A percentile compares a stretch with the other conserved stretches of the same genome.
Conservation (phyloP, 2,797 vertebrate species). For the Periophthalmus magnuspinnatus region DNA sequence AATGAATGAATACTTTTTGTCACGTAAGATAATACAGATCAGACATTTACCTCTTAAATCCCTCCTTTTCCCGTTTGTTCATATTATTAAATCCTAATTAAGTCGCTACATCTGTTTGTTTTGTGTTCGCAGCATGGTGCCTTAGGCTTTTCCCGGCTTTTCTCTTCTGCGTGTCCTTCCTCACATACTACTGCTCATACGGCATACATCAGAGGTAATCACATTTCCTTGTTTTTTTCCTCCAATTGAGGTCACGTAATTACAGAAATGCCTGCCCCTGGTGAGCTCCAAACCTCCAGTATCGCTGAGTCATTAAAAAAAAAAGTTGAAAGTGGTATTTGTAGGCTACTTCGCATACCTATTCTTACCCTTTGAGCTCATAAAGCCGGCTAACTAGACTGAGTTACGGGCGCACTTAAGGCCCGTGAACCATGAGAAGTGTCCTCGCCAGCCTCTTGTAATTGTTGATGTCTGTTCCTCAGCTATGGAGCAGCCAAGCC, state of each 20-base stretch:
- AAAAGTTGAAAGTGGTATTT: constrained; percentile 30
- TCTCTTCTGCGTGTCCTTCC: constrained; percentile 62
- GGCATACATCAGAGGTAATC: constrained; percentile 70
- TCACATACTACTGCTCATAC: constrained; percentile 74
- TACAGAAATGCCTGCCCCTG: constrained; percentile 41
- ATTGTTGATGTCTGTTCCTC: constrained; percentile 57
- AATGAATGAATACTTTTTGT: no score
- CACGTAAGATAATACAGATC: no score
- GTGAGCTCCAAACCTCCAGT: constrained; percentile 25
- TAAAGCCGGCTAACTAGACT: constrained; percentile 18
- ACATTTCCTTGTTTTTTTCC: constrained; percentile 11
- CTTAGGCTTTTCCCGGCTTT: constrained; percentile 65
- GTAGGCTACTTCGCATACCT: constrained; percentile 25
- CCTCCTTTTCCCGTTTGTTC: no score
- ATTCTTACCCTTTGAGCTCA: constrained; percentile 41
- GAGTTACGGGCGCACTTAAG: constrained; percentile 23
- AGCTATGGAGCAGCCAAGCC: constrained; percentile 62
- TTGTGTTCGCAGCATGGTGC: constrained; percentile 68
- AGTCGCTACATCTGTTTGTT: constrained; percentile 15
- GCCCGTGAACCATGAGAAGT: constrained; percentile 27
- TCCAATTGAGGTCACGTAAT: constrained; percentile 36
- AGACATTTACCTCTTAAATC: no score
- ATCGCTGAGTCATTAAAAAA: constrained; percentile 45
- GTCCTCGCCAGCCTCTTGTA: constrained; percentile 41
- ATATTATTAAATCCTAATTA: no score